A percentile compares a stretch with the other conserved stretches of the same genome.
Conservation (phyloP, 2,888 invertebrate genomes). For the Eupeodes luniger region DNA sequence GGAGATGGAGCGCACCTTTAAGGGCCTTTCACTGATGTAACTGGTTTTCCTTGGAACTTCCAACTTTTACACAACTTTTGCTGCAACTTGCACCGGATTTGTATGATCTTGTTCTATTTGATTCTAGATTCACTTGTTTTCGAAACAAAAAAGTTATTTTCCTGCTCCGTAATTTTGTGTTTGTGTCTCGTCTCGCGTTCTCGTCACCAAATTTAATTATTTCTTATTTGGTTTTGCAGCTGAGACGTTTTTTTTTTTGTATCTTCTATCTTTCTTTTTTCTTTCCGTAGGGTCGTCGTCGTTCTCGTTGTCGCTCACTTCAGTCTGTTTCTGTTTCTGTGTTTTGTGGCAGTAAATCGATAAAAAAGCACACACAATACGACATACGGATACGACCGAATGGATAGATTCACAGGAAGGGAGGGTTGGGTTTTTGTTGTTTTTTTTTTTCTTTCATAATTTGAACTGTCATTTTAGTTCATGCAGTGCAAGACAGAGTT, state of each 20-base stretch:
- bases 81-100: conserved; percentile 47
- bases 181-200: neutral
- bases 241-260: conserved; percentile 39
- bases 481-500: neutral
- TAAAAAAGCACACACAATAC: conserved; percentile 62
- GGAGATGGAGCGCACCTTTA: conserved; percentile 63
- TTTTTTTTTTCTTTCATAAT: conserved; percentile 32
- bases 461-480: conserved; percentile 51
- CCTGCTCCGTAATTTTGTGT: conserved; percentile 38
- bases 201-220: conserved; percentile 52
- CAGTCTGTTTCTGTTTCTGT: conserved; percentile 46
- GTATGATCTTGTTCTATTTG: neutral
- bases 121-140: conserved; percentile 41
- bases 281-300: conserved; percentile 46
- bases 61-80: conserved; percentile 34
- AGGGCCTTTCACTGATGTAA: conserved; percentile 73
- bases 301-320: conserved; percentile 41
- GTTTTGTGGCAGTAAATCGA: conserved; percentile 73
- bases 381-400: neutral
- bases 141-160: conserved; percentile 54
- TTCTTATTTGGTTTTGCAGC: conserved; percentile 52
- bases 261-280: neutral
- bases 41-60: conserved; percentile 58
- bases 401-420: conserved; percentile 1
- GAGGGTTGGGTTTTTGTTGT: conserved; percentile 34